These are phyloP conservation scores for Epizoanthus rinbou DNA, from an alignment of 92 coral and sea anemone species.

Conservation along the genomic window DNA sequence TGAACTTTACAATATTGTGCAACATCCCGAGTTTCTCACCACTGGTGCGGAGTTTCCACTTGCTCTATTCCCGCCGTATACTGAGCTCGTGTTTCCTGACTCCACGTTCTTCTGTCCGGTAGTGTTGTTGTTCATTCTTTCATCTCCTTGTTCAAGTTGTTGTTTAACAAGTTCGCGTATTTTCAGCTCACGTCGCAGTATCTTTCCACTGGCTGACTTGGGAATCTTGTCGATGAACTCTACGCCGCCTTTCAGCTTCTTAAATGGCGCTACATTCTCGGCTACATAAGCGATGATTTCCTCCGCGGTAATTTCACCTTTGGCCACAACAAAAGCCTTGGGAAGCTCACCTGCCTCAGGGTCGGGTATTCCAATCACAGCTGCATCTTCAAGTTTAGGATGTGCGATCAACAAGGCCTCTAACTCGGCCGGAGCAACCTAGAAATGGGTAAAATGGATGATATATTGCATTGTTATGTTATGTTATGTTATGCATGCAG, in stretches of 20 bases:
- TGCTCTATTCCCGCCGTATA: background rate
- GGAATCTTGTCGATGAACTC: constrained; percentile 59
- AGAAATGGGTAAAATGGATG: background rate
- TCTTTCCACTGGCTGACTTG: constrained; percentile 53
- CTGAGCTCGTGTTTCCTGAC: background rate
- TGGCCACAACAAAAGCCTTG: constrained; percentile 46
- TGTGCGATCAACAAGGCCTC: constrained; percentile 54
- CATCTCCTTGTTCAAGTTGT: background rate
- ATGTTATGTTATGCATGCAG: no score
- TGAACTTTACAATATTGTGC: background rate
- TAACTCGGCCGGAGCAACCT: constrained; percentile 61
- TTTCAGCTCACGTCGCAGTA: constrained; percentile 45
- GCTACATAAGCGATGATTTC: constrained; percentile 44
- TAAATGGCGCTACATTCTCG: constrained; percentile 43
- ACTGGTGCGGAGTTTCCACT: background rate
- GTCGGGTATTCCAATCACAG: constrained; percentile 49
- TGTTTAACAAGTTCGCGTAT: constrained; percentile 26
- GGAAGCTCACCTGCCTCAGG: constrained; percentile 50
- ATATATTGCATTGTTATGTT: background rate
- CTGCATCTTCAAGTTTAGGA: constrained; percentile 59
- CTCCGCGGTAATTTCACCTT: constrained; percentile 29
- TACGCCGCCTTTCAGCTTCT: constrained; percentile 57
- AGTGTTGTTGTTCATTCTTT: background rate
- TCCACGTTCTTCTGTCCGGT: background rate
- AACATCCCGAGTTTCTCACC: constrained; percentile 15